Conservation (phyloP, 2,888 invertebrate genomes). For the Caenorhabditis auriculariae region DNA sequence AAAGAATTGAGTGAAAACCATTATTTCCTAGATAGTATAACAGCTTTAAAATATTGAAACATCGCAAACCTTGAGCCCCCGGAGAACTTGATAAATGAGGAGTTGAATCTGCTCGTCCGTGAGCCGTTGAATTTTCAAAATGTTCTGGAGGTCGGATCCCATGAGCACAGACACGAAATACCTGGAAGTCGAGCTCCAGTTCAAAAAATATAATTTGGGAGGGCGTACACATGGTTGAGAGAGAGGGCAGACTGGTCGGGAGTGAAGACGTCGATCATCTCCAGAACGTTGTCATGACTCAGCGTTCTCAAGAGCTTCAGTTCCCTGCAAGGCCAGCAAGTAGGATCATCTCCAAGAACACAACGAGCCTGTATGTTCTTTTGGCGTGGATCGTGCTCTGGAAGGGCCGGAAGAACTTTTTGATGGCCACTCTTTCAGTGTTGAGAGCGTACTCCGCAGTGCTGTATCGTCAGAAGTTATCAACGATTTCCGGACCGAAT, state of each 20-base stretch:
- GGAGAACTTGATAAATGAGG: conserved; percentile 92
- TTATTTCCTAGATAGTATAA: background rate
- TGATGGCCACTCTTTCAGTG: conserved; percentile 87
- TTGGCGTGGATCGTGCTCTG: conserved; percentile 96
- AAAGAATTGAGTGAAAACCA: background rate
- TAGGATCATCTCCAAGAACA: background rate
- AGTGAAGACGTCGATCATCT: conserved; percentile 58
- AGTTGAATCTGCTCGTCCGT: conserved; percentile 98
- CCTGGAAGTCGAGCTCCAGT: too few relatives aligned
- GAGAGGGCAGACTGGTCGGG: conserved; percentile 43
- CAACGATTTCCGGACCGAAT: background rate
- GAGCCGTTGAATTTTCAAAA: conserved; percentile 90
- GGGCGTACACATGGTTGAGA: conserved; percentile 57
- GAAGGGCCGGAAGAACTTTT: conserved; percentile 89
- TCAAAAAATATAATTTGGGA: background rate
- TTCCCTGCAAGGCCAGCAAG: conserved; percentile 74
- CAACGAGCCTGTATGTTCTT: conserved; percentile 71
- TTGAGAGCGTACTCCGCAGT: conserved; percentile 43
- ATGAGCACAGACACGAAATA: conserved; percentile 95
- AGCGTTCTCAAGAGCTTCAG: conserved; percentile 92
- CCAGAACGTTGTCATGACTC: conserved; percentile 95
- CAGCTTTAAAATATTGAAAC: too few relatives aligned
- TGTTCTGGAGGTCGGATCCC: conserved; percentile 98
- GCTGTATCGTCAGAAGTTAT: conserved; percentile 16
- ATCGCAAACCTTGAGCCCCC: conserved; percentile 81